Evolutionary conservation across 2,113 vertebrate genomes (phyloP), one percentile per base, ranked within the genome.

Genomic region (Brachyistius frenatus): DNA sequence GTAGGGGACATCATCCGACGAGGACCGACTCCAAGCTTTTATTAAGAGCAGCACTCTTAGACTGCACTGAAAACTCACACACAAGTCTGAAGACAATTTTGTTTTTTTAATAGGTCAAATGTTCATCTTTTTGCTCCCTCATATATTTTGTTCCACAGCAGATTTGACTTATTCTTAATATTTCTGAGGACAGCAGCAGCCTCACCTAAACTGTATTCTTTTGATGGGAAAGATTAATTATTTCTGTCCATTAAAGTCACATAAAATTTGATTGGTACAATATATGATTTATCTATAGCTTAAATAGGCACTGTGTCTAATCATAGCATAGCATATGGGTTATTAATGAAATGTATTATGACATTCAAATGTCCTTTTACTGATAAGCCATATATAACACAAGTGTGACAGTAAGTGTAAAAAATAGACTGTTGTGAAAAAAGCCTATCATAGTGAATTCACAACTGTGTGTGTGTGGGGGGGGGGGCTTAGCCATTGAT

Each of bases 1-100:
- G 54, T 70, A 80, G 66, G 65, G 87, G 91, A 77, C 86, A 89
- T 91, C 84, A 89, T 86, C 74, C 68, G 44, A 66, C 4, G 31
- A 72, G 78, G 71, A 86, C 72, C 44, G 49, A 66, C 66, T 78
- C 35, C 46, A 16, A 44, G 52, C 46, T 83, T 66, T 54, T 78
- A 76, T 81, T 46, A 16, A 65, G 53, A 4, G 32, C 33, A 66
- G 62, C 2, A 1, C 53, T 54, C 23, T 66, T 14, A 55, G 30
- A 46, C 60, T 13, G 44, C 31, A 14, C 57, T 39, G 23, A 52
- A 78, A 76, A 76, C 31, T 49, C 67, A 30, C 33, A 5, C 46
- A 11, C 23, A 67, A 56, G 16, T 33, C 41, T 23, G 11, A 52
- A 32, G 58, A 73, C 36, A 66, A 30, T 61, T 52, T 54, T 0